phyloP scores from a whole-genome alignment of 2,888 invertebrate genomes.

The Dorcus parallelipipedus region DNA sequence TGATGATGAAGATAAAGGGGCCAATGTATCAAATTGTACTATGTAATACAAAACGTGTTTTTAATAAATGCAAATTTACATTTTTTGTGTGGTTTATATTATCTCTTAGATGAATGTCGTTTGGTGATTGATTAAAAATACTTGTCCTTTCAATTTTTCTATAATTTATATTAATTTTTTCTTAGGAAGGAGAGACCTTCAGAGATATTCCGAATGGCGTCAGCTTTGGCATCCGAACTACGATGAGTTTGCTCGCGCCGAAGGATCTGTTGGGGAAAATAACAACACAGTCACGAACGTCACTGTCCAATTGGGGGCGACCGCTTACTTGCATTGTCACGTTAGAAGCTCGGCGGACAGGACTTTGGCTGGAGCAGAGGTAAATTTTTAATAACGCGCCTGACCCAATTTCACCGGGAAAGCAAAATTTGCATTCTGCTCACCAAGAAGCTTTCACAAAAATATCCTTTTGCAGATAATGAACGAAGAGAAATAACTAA shows the following conservation, averaged over 20 bases:
- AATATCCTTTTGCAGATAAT: no score
- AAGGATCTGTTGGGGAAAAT: constrained; percentile 58
- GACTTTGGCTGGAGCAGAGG: constrained; percentile 49
- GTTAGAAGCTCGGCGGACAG: constrained; percentile 73
- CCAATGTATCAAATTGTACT: no score
- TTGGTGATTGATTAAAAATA: neutral
- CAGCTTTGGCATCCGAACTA: constrained; percentile 60
- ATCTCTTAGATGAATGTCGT: no score
- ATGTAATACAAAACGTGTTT: neutral
- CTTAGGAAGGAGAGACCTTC: constrained; percentile 41
- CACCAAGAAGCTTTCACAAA: no score
- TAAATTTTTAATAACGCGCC: constrained; percentile 25
- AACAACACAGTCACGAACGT: constrained; percentile 74
- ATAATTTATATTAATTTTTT: constrained; percentile 17
- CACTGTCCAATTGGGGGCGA: constrained; percentile 72
- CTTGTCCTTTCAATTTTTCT: neutral
- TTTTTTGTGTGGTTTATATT: neutral
- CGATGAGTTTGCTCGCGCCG: constrained; percentile 50
- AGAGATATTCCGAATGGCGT: constrained; percentile 57
- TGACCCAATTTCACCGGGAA: neutral
- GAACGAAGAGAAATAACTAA: no score
- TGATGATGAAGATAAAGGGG: no score
- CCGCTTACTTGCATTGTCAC: constrained; percentile 77
- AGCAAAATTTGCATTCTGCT: no score
- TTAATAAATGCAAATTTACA: neutral